Evolutionary conservation across 2,888 invertebrate species (phyloP), one percentile per base, ranked within the genome.

Genomic region (Dinocampus coccinellae): DNA sequence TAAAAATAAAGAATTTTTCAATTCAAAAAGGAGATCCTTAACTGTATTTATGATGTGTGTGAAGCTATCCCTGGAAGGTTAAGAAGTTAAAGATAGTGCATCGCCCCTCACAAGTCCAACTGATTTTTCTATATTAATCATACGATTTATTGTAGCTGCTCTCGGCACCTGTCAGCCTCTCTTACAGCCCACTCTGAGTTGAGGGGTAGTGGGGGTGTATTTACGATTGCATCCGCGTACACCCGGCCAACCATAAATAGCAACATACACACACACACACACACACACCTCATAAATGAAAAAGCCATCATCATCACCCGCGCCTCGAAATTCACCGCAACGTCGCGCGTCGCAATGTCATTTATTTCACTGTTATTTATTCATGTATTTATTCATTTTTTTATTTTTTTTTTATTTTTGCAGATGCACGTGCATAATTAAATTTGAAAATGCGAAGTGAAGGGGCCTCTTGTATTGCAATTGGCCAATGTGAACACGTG

Each of bases 121-220:
- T 26, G n/a, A 55, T 65, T 63, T 74, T 68, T 36, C 64, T 42
- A 63, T 60, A 75, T 76, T 72, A 72, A 70, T 70, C 72, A 69
- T 55, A 67, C 69, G 82, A 83, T 84, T 84, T 83, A 83, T 83
- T 80, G 81, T 80, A 80, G 34, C 33, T 22, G 74, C 81, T 81
- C 83, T 81, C 83, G 77, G 82, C 84, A 84, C 84, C 84, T 84
- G 84, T 82, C 83, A 83, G 78, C 79, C 81, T 75, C 75, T 70
- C 75, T 73, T 62, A 69, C 66, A 70, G 69, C 47, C 22, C 47
- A 47, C 58, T 58, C 58, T 63, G 57, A 26, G 24, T 34, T 33
- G 52, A 61, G 61, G 47, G n/a, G n/a, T n/a, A n/a, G n/a, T n/a
- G n/a, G 61, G 66, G 66, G 39, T 39, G 69, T 36, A 39, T 69